Percentiles rank a stretch among this genome's conserved stretches.
Conservation (phyloP, 2,113 vertebrate species). For the Euleptes europaea region DNA sequence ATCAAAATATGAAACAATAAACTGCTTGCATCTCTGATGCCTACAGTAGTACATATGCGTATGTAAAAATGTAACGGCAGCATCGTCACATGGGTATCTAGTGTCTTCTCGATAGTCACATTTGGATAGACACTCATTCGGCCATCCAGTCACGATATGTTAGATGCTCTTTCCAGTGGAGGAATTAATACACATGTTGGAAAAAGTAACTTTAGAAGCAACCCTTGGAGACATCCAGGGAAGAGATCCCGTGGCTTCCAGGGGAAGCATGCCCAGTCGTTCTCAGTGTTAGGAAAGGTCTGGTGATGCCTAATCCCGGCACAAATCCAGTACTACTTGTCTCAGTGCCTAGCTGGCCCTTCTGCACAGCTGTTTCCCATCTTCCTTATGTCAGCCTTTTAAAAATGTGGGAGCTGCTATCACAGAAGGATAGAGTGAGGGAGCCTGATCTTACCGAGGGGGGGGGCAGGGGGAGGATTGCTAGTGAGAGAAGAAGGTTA, state of each 20-base stretch:
- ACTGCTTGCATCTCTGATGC: background rate
- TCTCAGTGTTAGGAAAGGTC: background rate
- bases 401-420: conserved; percentile 12
- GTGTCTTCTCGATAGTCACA: background rate
- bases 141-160: background rate
- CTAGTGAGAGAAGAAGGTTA: conserved; percentile 1
- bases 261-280: background rate
- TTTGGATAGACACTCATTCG: background rate
- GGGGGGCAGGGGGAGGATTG: background rate
- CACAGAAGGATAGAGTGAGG: background rate
- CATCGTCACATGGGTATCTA: background rate
- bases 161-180: background rate
- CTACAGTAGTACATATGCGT: background rate
- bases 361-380: conserved; percentile 13
- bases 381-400: conserved; percentile 9
- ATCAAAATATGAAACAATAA: no score
- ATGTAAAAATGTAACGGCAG: background rate
- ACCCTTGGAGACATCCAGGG: background rate
- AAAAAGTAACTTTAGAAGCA: conserved; percentile 1
- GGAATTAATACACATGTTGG: background rate
- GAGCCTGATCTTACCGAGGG: background rate
- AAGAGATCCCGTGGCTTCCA: conserved; percentile 6
- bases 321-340: background rate
- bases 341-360: background rate
- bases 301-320: background rate